Conservation (phyloP, 2,888 invertebrate species). For the Drosophila falleni region DNA sequence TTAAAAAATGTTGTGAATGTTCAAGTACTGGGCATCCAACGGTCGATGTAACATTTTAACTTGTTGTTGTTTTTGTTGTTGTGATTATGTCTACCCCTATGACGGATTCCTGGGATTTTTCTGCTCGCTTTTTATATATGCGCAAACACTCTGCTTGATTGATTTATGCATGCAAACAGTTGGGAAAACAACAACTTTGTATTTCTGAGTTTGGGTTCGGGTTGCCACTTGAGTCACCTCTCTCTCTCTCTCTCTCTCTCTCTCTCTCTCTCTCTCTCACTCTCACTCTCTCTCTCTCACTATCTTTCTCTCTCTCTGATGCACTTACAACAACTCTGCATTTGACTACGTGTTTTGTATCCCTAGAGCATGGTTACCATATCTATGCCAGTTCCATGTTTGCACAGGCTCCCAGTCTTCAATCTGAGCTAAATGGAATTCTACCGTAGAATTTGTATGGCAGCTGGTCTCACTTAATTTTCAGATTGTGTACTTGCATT, state of each 20-base stretch:
- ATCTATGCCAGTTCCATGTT: neutral
- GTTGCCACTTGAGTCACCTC: neutral
- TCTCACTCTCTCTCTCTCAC: neutral
- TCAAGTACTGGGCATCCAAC: neutral
- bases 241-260: conserved; percentile 1
- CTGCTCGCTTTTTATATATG: conserved; percentile 43
- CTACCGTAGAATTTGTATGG: neutral
- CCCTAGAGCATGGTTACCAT: neutral
- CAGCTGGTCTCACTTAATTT: neutral
- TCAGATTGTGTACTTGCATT: neutral
- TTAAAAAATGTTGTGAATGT: neutral
- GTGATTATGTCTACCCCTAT: conserved; percentile 39
- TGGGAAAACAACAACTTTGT: conserved; percentile 15
- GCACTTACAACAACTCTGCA: conserved; percentile 10
- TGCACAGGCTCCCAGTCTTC: neutral
- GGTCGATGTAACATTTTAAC: neutral
- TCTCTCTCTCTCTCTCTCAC: neutral
- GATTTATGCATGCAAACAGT: conserved; percentile 71
- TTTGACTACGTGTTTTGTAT: conserved; percentile 21
- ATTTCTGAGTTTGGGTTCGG: neutral
- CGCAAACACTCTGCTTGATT: conserved; percentile 74
- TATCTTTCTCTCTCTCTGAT: conserved; percentile 1
- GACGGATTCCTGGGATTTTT: conserved; percentile 30
- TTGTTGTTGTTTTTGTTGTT: conserved; percentile 22
- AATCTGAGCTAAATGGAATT: neutral